Base-by-base conservation (phyloP, 1,140 invertebrate species). In the Formica exsecta region DNA sequence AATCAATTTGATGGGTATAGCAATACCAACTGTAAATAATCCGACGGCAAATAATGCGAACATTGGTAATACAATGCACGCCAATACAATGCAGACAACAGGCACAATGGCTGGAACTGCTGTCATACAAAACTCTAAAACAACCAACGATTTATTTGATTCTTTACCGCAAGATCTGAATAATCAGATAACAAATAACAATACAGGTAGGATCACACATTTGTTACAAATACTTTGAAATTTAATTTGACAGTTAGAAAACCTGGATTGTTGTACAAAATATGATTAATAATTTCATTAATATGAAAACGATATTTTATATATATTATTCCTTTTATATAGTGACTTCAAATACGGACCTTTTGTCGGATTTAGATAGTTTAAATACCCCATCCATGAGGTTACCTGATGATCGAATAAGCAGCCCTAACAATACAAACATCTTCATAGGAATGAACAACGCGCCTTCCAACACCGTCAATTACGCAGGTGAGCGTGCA, bases 331-430 rank as follows among this genome's bases (percentile, higher is more conserved):
- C 44, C 38, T 87, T 92, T 32, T 62, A 48, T 5, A 51, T 51
- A 93, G 92, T 83, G 41, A 59, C 90, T 25, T 91, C 94, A 62
- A 94, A 95, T 76, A 93, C 95, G 11, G 96, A 97, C 94, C 94
- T 97, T 77, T 90, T 97, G 57, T 95, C 96, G 1, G 96, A 96
- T 86, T 92, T 96, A 74, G 92, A 92, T 38, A 94, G 93, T 64
- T 95, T 96, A 86, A 92, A 93, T 85, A 85, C 92, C 22, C 86
- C 95, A 57, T 90, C 89, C 29, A 84, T 93, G 38, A 87, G 93
- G 62, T 83, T 94, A 51, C 68, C 89, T 7, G 87, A 92, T 44
- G 83, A 62, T 36, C 91, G 86, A 86, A 81, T 74, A 70, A 93
- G 92, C 36, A 94, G 92, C 22, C 32, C 91, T 61, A 94, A 93